Evolutionary conservation across 2,113 vertebrate genomes (phyloP), one percentile per base, ranked within the genome.

Genomic region (Circaetus cinerascens): DNA sequence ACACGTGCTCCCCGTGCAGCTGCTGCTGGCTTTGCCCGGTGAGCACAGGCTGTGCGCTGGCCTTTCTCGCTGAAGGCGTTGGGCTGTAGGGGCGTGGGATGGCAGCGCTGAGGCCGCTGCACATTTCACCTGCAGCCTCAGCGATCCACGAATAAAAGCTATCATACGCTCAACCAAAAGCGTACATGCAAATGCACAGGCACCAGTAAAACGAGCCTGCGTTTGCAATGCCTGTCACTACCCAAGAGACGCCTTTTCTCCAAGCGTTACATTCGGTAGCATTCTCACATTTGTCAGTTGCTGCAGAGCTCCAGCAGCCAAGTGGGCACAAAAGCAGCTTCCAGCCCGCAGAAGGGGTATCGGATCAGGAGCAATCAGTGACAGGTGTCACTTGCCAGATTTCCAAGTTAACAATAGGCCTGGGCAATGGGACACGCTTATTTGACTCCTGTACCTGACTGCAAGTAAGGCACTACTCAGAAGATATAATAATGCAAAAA

Each of bases 321-420:
- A 73, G 40, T 3, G 45, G 93, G 78, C 50, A 90, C 73, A 94
- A 80, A 90, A 80, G 86, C 87, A 83, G 94, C 56, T 92, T 71
- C 80, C 95, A 94, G 96, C 90, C 87, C 74, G 20, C 11, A 86
- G 96, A 86, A 85, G 57, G 55, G 68, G 25, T 88, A 79, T 86
- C 59, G 36, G 88, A 95, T 93, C 87, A 95, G 92, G 22, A 91
- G 69, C 67, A 94, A 85, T 69, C 53, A 83, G 76, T 50, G 71
- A 56, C 66, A 67, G 74, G 84, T 43, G 46, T 34, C 75, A 53
- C 51, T 55, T 87, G 86, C 83, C 91, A 69, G 43, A 91, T 96
- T 94, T 89, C 93, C 48, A 80, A 78, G 59, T 75, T 80, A 69
- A 25, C 69, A 27, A 63, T 7, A 55, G 79, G 59, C 29, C 78